Evolutionary conservation across 2,797 vertebrate species (phyloP), one percentile per base, ranked within the genome.

Genomic region (Chaenodraco wilsoni): DNA sequence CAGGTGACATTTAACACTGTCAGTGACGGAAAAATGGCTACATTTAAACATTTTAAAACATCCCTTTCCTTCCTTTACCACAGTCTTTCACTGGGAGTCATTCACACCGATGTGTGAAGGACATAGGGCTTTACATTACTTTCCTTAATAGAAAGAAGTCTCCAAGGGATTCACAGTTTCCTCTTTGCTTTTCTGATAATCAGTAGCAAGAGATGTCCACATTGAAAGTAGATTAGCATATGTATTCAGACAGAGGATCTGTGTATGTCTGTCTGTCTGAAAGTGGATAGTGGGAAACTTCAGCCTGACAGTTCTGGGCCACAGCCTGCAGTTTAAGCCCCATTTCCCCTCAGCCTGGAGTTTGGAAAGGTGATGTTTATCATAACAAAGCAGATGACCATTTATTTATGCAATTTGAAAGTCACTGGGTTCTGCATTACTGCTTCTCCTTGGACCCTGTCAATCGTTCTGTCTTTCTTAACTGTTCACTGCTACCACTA

Each of bases 241-340:
- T 72, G 84, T 81, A 86, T 82, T 85, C 78, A 84, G 74, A 69
- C 70, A 74, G 76, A 78, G 82, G 81, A 85, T 75, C 66, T 75
- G 79, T 89, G 87, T 82, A 79, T 64, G 72, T 57, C 57, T 60
- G 70, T 48, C 65, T 69, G 50, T 78, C 51, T 70, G 73, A 78
- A 67, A 74, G 75, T 76, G 40, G 65, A 83, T 76, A 76, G 78
- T 31, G 61, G 74, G 78, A 79, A 77, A 65, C 62, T 54, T 77
- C 40, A n/a, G 41, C 52, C 67, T 91, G 89, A 91, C 90, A 91
- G 87, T 84, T 89, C 78, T 77, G 78, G 88, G 86, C 79, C 90
- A 84, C 49, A 72, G 59, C 72, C 43, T 37, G 59, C 48, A 40
- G 62, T 81, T 86, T 61, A 77, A 74, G 65, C 70, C 49, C 78